Evolutionary conservation across 2,888 invertebrate genomes (phyloP).

Genomic region (Microdon myrmicae): DNA sequence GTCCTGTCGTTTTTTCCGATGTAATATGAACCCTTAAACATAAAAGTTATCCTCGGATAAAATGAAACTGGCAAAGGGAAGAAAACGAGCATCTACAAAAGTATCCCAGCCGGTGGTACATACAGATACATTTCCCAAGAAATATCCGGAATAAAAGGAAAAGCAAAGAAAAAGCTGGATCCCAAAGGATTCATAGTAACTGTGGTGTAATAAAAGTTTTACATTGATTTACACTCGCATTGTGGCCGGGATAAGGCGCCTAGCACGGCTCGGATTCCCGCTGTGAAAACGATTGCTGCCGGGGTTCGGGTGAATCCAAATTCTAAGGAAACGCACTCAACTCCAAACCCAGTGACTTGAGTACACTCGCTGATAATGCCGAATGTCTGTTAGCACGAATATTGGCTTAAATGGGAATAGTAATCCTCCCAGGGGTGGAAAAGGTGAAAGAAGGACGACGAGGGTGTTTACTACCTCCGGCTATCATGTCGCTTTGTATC

Average conservation of each 20-base stretch:
- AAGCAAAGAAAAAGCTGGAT: conserved; percentile 4
- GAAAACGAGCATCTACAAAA: conserved; percentile 16
- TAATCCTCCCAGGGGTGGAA: no score
- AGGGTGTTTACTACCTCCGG: no score
- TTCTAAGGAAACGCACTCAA: conserved; percentile 26
- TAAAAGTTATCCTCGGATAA: conserved; percentile 38
- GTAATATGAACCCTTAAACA: conserved; percentile 41
- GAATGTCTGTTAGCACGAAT: conserved; percentile 35
- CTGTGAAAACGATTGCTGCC: conserved; percentile 4
- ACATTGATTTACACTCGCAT: conserved; percentile 50
- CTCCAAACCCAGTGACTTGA: conserved; percentile 21
- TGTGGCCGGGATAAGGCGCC: conserved; percentile 21
- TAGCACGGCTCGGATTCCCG: conserved; percentile 13
- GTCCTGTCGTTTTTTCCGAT: conserved; percentile 17
- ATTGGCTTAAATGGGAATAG: conserved; percentile 34
- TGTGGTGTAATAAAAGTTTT: conserved; percentile 50
- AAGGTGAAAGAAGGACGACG: no score
- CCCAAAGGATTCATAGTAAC: conserved; percentile 46
- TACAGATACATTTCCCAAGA: conserved; percentile 5
- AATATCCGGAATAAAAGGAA: conserved; percentile 15
- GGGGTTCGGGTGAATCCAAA: neutral
- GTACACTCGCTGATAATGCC: conserved; percentile 22
- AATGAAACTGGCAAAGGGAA: conserved; percentile 1
- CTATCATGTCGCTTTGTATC: no score
- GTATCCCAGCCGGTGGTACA: no score